Conservation (phyloP, 2,888 invertebrate genomes). For the Mimas tiliae region DNA sequence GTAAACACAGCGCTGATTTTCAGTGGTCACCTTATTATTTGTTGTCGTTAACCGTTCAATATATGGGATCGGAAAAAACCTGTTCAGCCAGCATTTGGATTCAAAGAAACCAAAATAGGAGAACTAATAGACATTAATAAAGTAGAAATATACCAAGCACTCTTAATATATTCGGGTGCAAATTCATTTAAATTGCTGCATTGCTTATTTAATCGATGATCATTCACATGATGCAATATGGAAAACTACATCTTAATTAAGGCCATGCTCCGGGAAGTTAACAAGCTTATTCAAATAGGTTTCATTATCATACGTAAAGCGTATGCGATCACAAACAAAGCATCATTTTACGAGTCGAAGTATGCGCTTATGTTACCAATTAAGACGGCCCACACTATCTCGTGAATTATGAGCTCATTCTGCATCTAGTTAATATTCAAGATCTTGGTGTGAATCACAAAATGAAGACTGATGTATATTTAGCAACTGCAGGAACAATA, state of each 20-base stretch:
- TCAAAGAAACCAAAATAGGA: too few species aligned
- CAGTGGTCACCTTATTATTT: too few species aligned
- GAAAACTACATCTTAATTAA: conserved; percentile 26
- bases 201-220: background rate
- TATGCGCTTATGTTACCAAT: conserved; percentile 25
- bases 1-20: too few species aligned
- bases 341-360: conserved; percentile 24
- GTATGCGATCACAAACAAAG: conserved; percentile 12
- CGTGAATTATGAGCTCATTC: conserved; percentile 16
- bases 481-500: background rate
- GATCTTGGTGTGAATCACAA: background rate
- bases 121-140: too few species aligned
- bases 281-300: conserved; percentile 18
- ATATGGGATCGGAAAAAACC: too few species aligned
- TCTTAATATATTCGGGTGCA: too few species aligned
- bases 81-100: too few species aligned
- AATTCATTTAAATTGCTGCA: too few species aligned
- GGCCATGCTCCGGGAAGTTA: background rate
- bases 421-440: conserved; percentile 8
- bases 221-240: background rate
- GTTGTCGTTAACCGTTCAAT: too few species aligned
- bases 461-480: conserved; percentile 8
- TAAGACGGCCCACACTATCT: conserved; percentile 11
- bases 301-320: conserved; percentile 7
- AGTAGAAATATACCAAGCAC: too few species aligned